These are phyloP conservation scores for Actenoides hombroni DNA, from an alignment of 2,113 vertebrate species.

Conservation along the genomic window DNA sequence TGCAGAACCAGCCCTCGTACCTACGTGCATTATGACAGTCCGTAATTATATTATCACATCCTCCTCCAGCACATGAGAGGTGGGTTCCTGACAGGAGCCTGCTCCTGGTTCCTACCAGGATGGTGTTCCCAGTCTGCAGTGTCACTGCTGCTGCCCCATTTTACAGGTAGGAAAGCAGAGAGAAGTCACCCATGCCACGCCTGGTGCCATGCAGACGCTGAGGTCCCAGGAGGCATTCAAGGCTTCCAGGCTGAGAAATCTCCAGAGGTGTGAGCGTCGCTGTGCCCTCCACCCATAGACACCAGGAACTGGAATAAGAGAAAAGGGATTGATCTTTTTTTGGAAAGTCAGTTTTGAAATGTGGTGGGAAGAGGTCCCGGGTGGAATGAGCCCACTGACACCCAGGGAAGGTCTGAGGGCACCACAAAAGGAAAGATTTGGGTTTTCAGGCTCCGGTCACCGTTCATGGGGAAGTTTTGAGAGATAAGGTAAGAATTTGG, in stretches of 20 bases:
- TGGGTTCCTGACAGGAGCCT: neutral
- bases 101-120: neutral
- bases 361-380: neutral
- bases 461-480: neutral
- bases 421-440: neutral
- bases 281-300: neutral
- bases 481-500: neutral
- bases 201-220: fast-evolving
- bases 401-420: neutral
- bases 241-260: neutral
- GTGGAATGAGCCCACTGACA: neutral
- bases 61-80: neutral
- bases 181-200: neutral
- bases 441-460: neutral
- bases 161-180: neutral
- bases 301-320: neutral
- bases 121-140: neutral
- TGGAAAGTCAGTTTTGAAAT: neutral
- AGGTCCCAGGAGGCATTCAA: neutral
- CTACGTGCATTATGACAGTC: fast-evolving
- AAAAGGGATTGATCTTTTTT: neutral
- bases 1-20: neutral
- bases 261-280: neutral
- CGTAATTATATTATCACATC: neutral
- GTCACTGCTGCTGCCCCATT: neutral